phyloP scores from a whole-genome alignment of 1,140 invertebrate genomes.

The Lepidurus packardi region DNA sequence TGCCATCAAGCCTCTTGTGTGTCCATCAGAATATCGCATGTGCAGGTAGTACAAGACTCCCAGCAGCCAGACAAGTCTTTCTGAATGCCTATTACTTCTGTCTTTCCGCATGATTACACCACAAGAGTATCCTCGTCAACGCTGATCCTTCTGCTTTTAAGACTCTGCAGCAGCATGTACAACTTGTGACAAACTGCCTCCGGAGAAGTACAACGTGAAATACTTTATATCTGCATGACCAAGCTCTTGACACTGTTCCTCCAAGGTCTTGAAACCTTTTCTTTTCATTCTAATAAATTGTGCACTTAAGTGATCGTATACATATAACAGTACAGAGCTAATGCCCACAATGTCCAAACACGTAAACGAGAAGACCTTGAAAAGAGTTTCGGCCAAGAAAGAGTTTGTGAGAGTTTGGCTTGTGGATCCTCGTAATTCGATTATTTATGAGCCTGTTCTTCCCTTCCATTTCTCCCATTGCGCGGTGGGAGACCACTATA shows the following conservation, averaged over 20 bases:
- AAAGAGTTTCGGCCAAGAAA: background rate
- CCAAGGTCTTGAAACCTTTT: background rate
- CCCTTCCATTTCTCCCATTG: background rate
- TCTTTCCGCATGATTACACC: constrained; percentile 8
- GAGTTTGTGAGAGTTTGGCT: background rate
- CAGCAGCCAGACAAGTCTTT: no score
- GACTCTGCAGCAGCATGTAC: background rate
- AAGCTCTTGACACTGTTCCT: constrained; percentile 13
- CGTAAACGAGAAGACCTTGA: background rate
- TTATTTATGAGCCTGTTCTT: background rate
- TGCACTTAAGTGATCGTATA: background rate
- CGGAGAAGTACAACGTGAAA: background rate
- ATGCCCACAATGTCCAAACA: background rate
- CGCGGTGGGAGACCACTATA: no score
- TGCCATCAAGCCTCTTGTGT: constrained; percentile 12
- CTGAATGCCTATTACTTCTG: background rate
- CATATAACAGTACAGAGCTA: background rate
- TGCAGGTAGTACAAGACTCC: background rate
- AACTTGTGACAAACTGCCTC: background rate
- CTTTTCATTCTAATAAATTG: background rate
- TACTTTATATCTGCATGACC: background rate
- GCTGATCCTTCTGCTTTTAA: background rate
- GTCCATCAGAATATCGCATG: background rate
- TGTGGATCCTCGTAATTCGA: background rate
- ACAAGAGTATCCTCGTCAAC: background rate